phyloP scores from a whole-genome alignment of 1,140 invertebrate species.

The Carposina sasakii region DNA sequence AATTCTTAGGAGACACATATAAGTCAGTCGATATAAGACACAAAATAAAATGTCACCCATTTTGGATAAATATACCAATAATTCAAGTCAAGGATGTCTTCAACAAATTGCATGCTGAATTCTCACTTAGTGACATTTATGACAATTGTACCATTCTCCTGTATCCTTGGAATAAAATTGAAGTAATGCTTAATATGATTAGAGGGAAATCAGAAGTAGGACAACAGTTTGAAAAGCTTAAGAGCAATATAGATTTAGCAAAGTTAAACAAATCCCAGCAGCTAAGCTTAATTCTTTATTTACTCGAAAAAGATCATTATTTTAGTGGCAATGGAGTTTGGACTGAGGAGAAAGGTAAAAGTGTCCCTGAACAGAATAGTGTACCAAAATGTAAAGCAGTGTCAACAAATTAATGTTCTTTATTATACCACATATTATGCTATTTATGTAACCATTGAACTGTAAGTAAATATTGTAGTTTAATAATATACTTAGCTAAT shows the following conservation, averaged over 20 bases:
- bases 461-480: no score
- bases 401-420: no score
- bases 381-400: no score
- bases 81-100: constrained; percentile 64
- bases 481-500: no score
- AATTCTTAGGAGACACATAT: constrained; percentile 44
- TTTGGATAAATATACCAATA: constrained; percentile 71
- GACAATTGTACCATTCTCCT: constrained; percentile 72
- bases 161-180: constrained; percentile 73
- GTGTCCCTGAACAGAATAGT: background rate
- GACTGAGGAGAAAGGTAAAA: constrained; percentile 52
- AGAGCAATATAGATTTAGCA: constrained; percentile 36
- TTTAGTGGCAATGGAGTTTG: constrained; percentile 73
- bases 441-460: no score
- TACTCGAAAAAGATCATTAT: constrained; percentile 71
- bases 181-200: constrained; percentile 32
- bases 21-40: constrained; percentile 43
- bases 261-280: constrained; percentile 52
- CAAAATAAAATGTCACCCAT: constrained; percentile 67
- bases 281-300: constrained; percentile 68
- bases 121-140: constrained; percentile 66
- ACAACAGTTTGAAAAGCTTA: constrained; percentile 24
- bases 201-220: constrained; percentile 33
- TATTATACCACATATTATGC: no score
- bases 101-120: constrained; percentile 62